Evolutionary conservation across 2,113 vertebrate species (phyloP), one percentile per base, ranked within the genome.

Genomic region (Cochlearius cochlearius): DNA sequence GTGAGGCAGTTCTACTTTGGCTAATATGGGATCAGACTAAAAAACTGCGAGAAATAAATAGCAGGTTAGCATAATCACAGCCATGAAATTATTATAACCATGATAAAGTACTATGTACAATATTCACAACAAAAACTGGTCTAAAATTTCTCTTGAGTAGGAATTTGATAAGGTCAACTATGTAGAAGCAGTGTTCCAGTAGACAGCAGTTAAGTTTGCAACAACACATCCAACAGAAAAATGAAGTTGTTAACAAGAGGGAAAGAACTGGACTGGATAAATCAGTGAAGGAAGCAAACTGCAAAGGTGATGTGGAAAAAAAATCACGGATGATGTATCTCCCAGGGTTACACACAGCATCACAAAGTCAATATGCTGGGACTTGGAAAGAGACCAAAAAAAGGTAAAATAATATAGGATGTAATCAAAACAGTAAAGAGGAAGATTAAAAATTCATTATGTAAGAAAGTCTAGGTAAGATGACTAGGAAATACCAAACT

Each of bases 11-110:
- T 60, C 91, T 75, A 9, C 21, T 77, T 75, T 43, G 17, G 56
- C 80, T 87, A 85, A 78, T 89, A 90, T 15, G 84, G 69, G 72
- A 94, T 81, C 15, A 63, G 55, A 87, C 68, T 71, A 81, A 93
- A 93, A 91, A 94, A 94, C 75, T 66, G 25, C 32, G 25, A 76
- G 55, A 84, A 89, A 81, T 71, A 86, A 94, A 96, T 60, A 56
- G n/a, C 69, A 92, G 39, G 47, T 60, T 43, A 52, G 36, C 32
- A 43, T 72, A 52, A 78, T 21, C 56, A 67, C 39, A 88, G 32
- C 11, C 41, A 49, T 22, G 3, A 72, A 68, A 60, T 91, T n/a
- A 68, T 84, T 66, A 15, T 38, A 68, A 45, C 25, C 10, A 22
- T 15, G 12, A n/a, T 2, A 34, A 19, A 88, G 34, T 34, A 71